Base-by-base conservation (phyloP, 2,888 invertebrate genomes). In the Dicyrtoma fusca region DNA sequence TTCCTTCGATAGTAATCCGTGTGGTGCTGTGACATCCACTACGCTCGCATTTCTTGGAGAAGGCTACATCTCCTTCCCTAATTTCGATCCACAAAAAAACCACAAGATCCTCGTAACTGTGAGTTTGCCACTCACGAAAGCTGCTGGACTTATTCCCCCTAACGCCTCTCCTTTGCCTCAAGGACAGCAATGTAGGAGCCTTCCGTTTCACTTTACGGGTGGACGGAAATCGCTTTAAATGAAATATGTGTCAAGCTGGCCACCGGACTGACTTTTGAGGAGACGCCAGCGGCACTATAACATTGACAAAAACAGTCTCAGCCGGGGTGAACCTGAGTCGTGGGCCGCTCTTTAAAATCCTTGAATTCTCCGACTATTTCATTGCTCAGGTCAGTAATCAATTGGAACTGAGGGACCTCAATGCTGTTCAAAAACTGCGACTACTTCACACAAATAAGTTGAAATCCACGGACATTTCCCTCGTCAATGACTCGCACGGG, bases 191-290 rank as follows among this genome's bases (percentile, higher is more conserved):
- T 49, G 69, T 77, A 19, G 80, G 80, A 23, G 76, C 76, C 51
- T 75, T 79, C 62, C 71, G 77, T 0, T 79, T 79, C 51, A 79
- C 79, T 45, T 77, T 79, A 51, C 74, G 76, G 2, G 75, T 75
- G 1, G 76, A 76, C 42, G 78, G 80, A 21, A 80, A 76, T 63
- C 73, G 80, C 19, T 80, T 80, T 77, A 4, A 77, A 69, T 66
- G 80, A 78, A 1, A 80, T 77, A 0, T 80, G 80, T 73, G 80
- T 80, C 11, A 80, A 80, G 70, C 61, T 80, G 6, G 80, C 79
- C 45, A 76, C 76, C 0, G 77, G 69, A 73, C 25, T 8, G 77
- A 78, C 6, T 79, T 76, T 64, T 73, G 80, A 14, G 79, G 74
- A 0, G 80, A 80, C 59, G 76, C 77, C 14, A 75, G 72, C 57